Base-by-base conservation (phyloP, 2,113 vertebrate genomes). In the Vanacampus margaritifer region DNA sequence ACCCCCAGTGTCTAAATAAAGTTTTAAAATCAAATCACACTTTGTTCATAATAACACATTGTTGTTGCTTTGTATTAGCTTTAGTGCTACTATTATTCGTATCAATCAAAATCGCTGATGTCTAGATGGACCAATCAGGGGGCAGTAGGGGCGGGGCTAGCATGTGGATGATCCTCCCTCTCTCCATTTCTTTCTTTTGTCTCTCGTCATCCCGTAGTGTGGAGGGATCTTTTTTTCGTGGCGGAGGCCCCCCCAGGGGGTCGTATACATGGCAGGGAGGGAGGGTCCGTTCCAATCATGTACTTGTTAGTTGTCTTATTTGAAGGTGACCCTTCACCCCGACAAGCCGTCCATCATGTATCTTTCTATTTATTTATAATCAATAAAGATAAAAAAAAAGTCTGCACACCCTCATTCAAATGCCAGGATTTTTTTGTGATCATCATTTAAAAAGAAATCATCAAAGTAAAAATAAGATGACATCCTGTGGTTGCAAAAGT, bases 81-180 rank as follows among this genome's bases (percentile, higher is more conserved):
- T 86, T 90, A 87, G 89, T 82, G 89, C 88, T 85, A 88, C 88
- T 85, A 85, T 89, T 89, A 92, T 93, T 91, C 91, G 91, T 91
- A 75, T 19, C 59, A 84, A 90, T 91, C 39, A 28, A 61, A 46
- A 67, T 7, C 0, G 32, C 0, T 39, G 66, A 54, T 54, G 21
- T 68, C 65, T 88, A 81, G 90, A 90, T 86, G 48, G 21, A 23
- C 21, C 48, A 51, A 51, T 51, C 0, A 51, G 10, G 80, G 87
- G 64, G 81, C 89, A 82, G 88, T 84, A 85, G 84, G 68, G 82
- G 75, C 76, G 79, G 71, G 3, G 72, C 81, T 72, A 77, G 69
- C 7, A 2, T 87, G 79, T 69, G 8, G 70, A 90, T 87, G 84
- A 84, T 84, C 79, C 83, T 73, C 76, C 64, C 66, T 76, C 84